phyloP scores from a whole-genome alignment of 2,888 invertebrate species.

The Orchestes rusci region DNA sequence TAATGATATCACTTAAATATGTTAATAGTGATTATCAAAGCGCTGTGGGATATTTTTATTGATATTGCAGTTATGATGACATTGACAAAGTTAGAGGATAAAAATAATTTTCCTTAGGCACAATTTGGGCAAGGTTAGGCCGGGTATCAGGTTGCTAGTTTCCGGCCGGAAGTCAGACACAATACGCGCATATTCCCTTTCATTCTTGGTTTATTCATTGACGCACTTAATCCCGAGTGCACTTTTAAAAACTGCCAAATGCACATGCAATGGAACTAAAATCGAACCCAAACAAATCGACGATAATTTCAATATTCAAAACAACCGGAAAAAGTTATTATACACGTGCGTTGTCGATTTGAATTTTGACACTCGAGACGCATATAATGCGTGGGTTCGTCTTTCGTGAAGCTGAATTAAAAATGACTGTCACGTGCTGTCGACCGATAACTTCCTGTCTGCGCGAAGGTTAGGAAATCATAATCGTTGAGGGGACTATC shows the following conservation, averaged over 20 bases:
- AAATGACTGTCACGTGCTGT: constrained; percentile 19
- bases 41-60: too few relatives aligned
- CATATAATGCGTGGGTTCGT: constrained; percentile 19
- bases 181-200: constrained; percentile 24
- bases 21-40: too few relatives aligned
- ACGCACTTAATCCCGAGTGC: constrained; percentile 15
- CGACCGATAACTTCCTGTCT: constrained; percentile 23
- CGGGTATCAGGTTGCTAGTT: constrained; percentile 37
- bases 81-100: too few relatives aligned
- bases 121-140: constrained; percentile 32
- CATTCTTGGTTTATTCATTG: constrained; percentile 18
- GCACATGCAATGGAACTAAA: too few relatives aligned
- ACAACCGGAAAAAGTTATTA: constrained; percentile 20
- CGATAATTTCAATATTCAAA: constrained; percentile 12
- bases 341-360: constrained; percentile 16
- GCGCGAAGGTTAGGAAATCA: constrained; percentile 20
- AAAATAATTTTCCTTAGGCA: too few relatives aligned
- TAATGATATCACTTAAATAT: too few relatives aligned
- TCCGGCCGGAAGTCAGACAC: constrained; percentile 30
- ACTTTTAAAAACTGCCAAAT: constrained; percentile 9
- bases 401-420: constrained; percentile 13
- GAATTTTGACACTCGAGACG: constrained; percentile 21
- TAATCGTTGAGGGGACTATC: constrained; percentile 15
- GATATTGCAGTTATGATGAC: too few relatives aligned
- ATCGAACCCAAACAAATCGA: too few relatives aligned